Evolutionary conservation across 92 coral and sea anemone species (phyloP).

Genomic region (Phenganax subtilis): DNA sequence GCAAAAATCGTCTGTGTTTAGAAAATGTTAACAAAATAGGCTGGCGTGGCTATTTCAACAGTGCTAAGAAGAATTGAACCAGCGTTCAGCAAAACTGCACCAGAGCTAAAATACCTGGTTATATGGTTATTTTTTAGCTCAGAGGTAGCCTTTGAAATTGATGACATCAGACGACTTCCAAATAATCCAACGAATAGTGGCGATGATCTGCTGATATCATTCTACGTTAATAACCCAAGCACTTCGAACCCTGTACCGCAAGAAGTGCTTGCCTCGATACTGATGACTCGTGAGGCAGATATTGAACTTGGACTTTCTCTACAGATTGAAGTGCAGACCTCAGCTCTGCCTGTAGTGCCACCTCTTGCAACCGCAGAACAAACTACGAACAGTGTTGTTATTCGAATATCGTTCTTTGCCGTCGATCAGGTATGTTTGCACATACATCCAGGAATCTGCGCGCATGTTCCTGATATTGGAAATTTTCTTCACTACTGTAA

Average conservation of each 20-base stretch:
- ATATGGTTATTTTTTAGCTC: neutral
- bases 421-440: neutral
- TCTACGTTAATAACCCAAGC: neutral
- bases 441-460: neutral
- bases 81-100: too few relatives aligned
- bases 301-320: conserved; percentile 13
- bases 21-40: too few relatives aligned
- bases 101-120: neutral
- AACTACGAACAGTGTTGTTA: conserved; percentile 13
- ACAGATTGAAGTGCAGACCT: neutral
- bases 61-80: too few relatives aligned
- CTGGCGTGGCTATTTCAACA: too few relatives aligned
- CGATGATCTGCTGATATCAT: neutral
- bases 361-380: neutral
- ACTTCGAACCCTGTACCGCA: neutral
- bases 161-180: neutral
- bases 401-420: conserved; percentile 8
- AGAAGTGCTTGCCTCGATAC: neutral
- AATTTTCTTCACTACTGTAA: neutral
- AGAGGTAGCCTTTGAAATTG: neutral
- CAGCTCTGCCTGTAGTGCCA: conserved; percentile 9
- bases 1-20: too few relatives aligned
- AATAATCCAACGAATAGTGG: neutral
- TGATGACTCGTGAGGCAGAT: neutral
- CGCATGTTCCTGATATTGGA: neutral